Base-by-base conservation (phyloP, 2,797 vertebrate species). In the Rhinophrynus dorsalis region DNA sequence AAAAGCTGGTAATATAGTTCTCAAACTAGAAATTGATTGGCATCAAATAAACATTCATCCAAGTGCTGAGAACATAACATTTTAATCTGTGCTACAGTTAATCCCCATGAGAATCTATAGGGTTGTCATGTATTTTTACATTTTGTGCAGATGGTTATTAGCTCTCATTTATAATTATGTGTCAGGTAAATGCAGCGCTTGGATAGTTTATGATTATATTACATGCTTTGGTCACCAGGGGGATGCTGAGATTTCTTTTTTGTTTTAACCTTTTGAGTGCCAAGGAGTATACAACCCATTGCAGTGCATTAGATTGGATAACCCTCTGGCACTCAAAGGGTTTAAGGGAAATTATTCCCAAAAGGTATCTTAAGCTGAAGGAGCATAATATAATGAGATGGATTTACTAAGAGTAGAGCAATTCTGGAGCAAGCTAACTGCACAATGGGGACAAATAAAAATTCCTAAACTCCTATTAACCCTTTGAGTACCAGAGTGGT, bases 111-210 rank as follows among this genome's bases (percentile, higher is more conserved):
- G 54, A 26, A 21, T 18, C 21, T 35, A 59, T n/a, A 10, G 32
- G 12, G n/a, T 61, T 52, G 59, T 52, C 64, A 42, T 58, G 45
- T 23, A 35, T 51, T 54, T 51, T 44, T 48, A 47, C 33, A 33
- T 55, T 65, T 65, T 52, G 55, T 33, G 48, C 37, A 45, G 69
- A 52, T 73, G 23, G 54, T 54, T 73, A 73, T 66, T 66, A 52
- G 40, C 62, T 42, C 37, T 23, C 12, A 52, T 59, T 59, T 52
- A 73, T 67, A 60, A 66, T 66, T 60, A 67, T 20, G 65, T 44
- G 37, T 29, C 55, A 66, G 20, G 23, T 60, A 48, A 47, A 66
- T 54, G 35, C 30, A 51, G 24, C 15, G 27, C 55, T 52, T 50
- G 57, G 18, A 54, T n/a, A 62, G 29, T 40, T 45, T 15, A 52